Base-by-base conservation (phyloP, 2,113 vertebrate species). In the Isichthys henryi region DNA sequence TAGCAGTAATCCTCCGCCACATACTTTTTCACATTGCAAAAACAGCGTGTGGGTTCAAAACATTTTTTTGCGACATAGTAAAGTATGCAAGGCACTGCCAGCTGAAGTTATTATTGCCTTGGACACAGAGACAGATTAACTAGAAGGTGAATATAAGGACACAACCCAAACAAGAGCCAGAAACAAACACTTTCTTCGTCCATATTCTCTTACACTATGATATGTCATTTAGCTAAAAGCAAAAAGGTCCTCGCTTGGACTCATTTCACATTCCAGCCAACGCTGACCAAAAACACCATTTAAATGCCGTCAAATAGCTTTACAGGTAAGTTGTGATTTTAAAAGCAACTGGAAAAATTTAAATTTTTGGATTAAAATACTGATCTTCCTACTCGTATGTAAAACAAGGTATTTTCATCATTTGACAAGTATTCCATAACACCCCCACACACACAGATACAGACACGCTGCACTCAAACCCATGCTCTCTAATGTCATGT, bases 1-100 rank as follows among this genome's bases (percentile, higher is more conserved):
- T 3, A 77, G 88, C 62, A 31, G 45, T 74, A 23, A 50, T 52
- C 27, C 58, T 80, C 88, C 2, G 31, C n/a, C 88, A 80, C 48
- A 43, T 43, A 80, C 35, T 80, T 88, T 74, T 70, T 52, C 46
- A 88, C 88, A 88, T 46, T 66, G 88, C 48, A 88, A 80, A 88
- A 88, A 80, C 45, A 52, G 88, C 46, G 27, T 19, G 23, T 17
- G 17, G 39, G 82, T 84, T 84, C 19, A 66, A 88, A 88, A 77
- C 66, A 88, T 49, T 88, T 88, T 21, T 80, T 80, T 80, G 35
- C 31, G 8, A 80, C 31, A 88, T 48, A 88, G 39, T 88, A 35
- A 46, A 88, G 88, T 39, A 89, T 56, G 35, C 49, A n/a, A 31
- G 19, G 23, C 31, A 56, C 74, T 89, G 88, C 88, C 70, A 53